Evolutionary conservation across 2,888 invertebrate species (phyloP), one percentile per base, ranked within the genome.

Genomic region (Trichopoda pennipes): DNA sequence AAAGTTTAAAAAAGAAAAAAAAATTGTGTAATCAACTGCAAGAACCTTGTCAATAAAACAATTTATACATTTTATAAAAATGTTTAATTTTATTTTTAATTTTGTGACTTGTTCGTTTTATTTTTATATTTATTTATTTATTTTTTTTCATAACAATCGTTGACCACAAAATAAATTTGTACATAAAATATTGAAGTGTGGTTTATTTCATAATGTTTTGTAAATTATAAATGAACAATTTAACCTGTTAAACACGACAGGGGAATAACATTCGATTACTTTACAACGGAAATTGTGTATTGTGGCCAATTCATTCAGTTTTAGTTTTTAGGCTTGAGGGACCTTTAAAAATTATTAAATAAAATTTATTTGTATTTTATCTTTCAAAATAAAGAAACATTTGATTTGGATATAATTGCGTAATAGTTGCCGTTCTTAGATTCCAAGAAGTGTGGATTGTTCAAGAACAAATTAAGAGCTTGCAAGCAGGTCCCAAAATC

Each of bases 11-110:
- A n/a, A n/a, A n/a, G n/a, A n/a, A n/a, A n/a, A n/a, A n/a, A n/a
- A n/a, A n/a, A n/a, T n/a, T 58, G 1, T 32, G 38, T 21, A 58
- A 53, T 32, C 42, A 56, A 47, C 55, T 64, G 75, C 74, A 82
- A 82, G 78, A 82, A 82, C 81, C 58, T 75, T 82, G 82, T 75
- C 70, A 82, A 82, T 82, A 70, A 78, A 75, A 74, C 64, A 78
- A 63, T 78, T 81, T 81, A 75, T 38, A 44, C 9, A 61, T 10
- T 78, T 73, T 60, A 72, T 74, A 44, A 72, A 64, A 51, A 51
- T 64, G 58, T 56, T n/a, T 19, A 32, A 63, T 10, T 32, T 17
- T 60, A 47, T 28, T 47, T 49, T 47, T 49, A 9, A 44, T 44
- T 44, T 44, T 14, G 16, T 44, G n/a, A 4, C 14, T 58, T 66